A percentile compares a stretch with the other conserved stretches of the same genome.
These are phyloP conservation scores for Aphodius granarius DNA, from an alignment of 2,888 invertebrate genomes.

Conservation along the genomic window DNA sequence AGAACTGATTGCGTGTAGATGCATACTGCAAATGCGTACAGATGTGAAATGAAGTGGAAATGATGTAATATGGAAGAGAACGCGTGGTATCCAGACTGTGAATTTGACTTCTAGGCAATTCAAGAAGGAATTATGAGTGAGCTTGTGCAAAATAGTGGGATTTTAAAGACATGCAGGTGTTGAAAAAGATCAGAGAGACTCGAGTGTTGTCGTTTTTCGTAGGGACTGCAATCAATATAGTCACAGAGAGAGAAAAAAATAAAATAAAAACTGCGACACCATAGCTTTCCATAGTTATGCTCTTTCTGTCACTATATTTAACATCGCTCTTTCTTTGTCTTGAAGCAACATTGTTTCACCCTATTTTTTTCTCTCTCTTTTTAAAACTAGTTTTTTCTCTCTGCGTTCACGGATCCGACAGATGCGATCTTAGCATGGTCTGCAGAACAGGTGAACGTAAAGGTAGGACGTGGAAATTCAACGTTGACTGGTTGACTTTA, in stretches of 20 bases:
- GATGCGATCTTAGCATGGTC: conserved; percentile 35
- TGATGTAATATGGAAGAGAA: background rate
- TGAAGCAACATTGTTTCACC: too few relatives aligned
- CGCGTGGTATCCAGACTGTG: conserved; percentile 7
- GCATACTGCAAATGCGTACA: background rate
- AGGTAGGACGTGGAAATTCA: conserved; percentile 4
- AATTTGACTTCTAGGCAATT: background rate
- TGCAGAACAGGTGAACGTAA: conserved; percentile 40
- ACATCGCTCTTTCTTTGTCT: background rate
- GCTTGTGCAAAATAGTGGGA: background rate
- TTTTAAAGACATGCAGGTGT: background rate
- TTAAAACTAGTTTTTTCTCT: too few relatives aligned
- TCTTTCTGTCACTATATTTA: too few relatives aligned
- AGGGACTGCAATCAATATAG: background rate
- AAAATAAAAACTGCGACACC: too few relatives aligned
- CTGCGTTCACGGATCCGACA: background rate
- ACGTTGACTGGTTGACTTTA: background rate
- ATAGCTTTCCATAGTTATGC: too few relatives aligned
- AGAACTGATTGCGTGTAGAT: too few relatives aligned
- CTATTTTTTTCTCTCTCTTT: too few relatives aligned
- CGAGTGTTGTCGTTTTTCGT: background rate
- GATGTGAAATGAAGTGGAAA: background rate
- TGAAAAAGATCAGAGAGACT: background rate
- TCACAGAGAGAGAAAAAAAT: too few relatives aligned
- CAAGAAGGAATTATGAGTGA: background rate